Conservation (phyloP, 1,140 invertebrate genomes). For the Trichogramma pretiosum region DNA sequence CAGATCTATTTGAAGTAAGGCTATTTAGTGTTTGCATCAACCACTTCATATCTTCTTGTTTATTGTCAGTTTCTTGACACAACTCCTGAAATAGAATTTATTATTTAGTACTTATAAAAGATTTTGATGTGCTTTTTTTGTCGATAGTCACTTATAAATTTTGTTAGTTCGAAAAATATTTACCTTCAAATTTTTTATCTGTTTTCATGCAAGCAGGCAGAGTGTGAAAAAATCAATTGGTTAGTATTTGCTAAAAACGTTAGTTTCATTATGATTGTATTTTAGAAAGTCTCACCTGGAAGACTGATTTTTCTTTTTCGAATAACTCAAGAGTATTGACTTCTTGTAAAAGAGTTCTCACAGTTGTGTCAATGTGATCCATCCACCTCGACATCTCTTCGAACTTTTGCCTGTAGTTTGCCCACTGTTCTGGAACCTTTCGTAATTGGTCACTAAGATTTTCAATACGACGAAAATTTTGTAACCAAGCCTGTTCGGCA, state of each 20-base stretch:
- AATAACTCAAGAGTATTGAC: conserved; percentile 80
- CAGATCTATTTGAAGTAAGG: conserved; percentile 70
- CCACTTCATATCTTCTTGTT: conserved; percentile 90
- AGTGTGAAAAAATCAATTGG: conserved; percentile 12
- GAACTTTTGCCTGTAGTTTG: conserved; percentile 74
- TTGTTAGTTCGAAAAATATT: conserved; percentile 6
- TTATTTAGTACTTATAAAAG: neutral
- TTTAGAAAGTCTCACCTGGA: conserved; percentile 86
- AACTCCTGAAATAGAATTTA: conserved; percentile 54
- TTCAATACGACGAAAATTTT: conserved; percentile 60
- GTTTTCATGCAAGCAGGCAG: conserved; percentile 17
- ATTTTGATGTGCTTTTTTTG: neutral
- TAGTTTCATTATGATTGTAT: too few species aligned
- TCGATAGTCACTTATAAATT: too few species aligned
- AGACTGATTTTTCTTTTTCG: conserved; percentile 75
- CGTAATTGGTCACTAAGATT: conserved; percentile 67
- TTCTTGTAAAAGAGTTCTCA: conserved; percentile 75
- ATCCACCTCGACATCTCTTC: conserved; percentile 82
- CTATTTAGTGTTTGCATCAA: conserved; percentile 82
- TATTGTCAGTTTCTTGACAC: conserved; percentile 79
- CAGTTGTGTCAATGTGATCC: conserved; percentile 73
- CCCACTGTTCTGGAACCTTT: conserved; percentile 84
- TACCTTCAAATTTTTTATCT: conserved; percentile 18
- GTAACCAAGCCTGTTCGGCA: conserved; percentile 66
- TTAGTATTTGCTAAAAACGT: too few species aligned